Percentiles rank a stretch among this genome's conserved stretches.
Evolutionary conservation across 2,888 invertebrate genomes (phyloP).

Genomic region (Apamea anceps): DNA sequence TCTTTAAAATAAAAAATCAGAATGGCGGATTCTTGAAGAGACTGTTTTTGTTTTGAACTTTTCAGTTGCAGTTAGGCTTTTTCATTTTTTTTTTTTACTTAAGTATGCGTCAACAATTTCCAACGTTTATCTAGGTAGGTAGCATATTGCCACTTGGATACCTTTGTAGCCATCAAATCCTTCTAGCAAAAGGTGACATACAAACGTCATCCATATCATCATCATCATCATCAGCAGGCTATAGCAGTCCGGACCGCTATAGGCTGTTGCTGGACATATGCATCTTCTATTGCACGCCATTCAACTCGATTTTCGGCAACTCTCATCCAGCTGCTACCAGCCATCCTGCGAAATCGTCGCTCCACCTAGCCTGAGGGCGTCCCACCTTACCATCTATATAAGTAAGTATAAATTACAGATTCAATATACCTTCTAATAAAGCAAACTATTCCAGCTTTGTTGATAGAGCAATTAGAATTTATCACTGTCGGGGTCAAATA

Average conservation of each 20-base stretch:
- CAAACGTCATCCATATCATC: neutral
- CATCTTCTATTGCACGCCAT: no score
- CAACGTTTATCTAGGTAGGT: no score
- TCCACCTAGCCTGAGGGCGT: no score
- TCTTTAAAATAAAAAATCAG: neutral
- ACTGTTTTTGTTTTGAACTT: neutral
- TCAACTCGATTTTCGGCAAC: no score
- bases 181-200: neutral
- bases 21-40: neutral
- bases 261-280: no score
- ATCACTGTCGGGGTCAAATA: constrained; percentile 9
- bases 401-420: neutral
- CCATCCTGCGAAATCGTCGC: no score
- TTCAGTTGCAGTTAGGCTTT: neutral
- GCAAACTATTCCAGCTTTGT: neutral
- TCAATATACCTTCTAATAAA: neutral
- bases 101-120: no score
- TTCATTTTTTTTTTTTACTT: no score
- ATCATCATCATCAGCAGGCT: no score
- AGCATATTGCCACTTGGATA: neutral
- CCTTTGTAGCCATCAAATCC: neutral
- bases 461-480: constrained; percentile 17
- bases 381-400: no score
- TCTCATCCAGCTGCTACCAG: no score
- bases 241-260: no score